A percentile compares a stretch with the other conserved stretches of the same genome.
These are phyloP conservation scores for Pachyrhynchus sulphureomaculatus DNA, from an alignment of 1,140 invertebrate genomes.

Conservation along the genomic window DNA sequence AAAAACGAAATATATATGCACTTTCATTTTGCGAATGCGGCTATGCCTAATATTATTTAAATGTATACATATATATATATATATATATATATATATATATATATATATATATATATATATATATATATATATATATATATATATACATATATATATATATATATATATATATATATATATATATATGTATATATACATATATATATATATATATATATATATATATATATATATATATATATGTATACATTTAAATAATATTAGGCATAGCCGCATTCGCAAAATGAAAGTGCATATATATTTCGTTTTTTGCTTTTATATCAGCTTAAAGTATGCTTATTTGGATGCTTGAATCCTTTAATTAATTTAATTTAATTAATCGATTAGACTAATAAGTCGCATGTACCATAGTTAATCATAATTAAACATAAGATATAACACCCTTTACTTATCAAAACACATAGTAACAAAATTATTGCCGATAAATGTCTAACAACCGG, in stretches of 20 bases:
- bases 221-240: slow-evolving; percentile 4
- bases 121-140: slow-evolving; percentile 4
- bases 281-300: too few species aligned
- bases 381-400: too few species aligned
- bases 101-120: not conserved
- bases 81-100: not conserved
- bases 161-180: slow-evolving; percentile 4
- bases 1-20: too few species aligned
- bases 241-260: not conserved
- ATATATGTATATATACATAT: slow-evolving; percentile 1
- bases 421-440: too few species aligned
- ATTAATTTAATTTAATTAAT: too few species aligned
- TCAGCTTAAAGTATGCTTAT: too few species aligned
- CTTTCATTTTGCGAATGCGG: too few species aligned
- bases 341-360: too few species aligned
- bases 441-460: too few species aligned
- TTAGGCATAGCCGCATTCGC: too few species aligned
- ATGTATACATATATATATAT: not conserved
- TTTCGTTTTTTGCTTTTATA: too few species aligned
- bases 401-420: too few species aligned
- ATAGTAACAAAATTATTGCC: slow-evolving; percentile 3
- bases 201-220: slow-evolving; percentile 4
- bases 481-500: not conserved
- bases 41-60: not conserved
- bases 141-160: slow-evolving; percentile 3